Base-by-base conservation (phyloP, 2,888 invertebrate genomes). In the Gymnosoma rotundatum region DNA sequence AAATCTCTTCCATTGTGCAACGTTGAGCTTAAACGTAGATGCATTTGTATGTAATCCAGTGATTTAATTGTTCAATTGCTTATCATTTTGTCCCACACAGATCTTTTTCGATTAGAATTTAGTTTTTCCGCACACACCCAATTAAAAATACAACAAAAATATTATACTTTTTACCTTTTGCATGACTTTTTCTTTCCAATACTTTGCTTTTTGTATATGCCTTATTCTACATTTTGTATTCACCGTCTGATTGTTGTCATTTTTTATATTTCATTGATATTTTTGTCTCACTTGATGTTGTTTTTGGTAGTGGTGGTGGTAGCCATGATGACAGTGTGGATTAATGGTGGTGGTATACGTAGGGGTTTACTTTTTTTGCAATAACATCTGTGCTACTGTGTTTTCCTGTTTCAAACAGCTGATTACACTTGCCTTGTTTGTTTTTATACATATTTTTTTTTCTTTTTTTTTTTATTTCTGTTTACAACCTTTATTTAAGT, bases 111-210 rank as follows among this genome's bases (percentile, higher is more conserved):
- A 78, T 52, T 45, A 69, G 78, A 73, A 38, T 83, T 66, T 52
- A 79, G 67, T 74, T 81, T 81, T 81, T 75, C 64, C 66, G 81
- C 78, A 81, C 84, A 84, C 84, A 84, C 84, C 84, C 84, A 84
- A 81, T 61, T 73, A 48, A 79, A 79, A 70, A 64, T 32, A 66
- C 64, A 12, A 32, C 10, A 42, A 69, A 84, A 73, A 75, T 67
- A 42, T 73, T 66, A 20, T 72, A 73, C 74, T 74, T 78, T 78
- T 64, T 61, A 80, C 72, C 56, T 79, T 76, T 75, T 70, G 75
- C 76, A 72, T 76, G 72, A 67, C 10, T 58, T 67, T 61, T 81
- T 63, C 72, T 84, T 80, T 74, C 64, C 61, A 69, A 60, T 25
- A 73, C 80, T 80, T 83, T 73, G 7, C 32, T 73, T 18, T 50